Percentiles rank a stretch among this genome's conserved stretches.
These are phyloP conservation scores for Epizoanthus illoricatus DNA, from an alignment of 92 coral and sea anemone genomes.

Conservation along the genomic window DNA sequence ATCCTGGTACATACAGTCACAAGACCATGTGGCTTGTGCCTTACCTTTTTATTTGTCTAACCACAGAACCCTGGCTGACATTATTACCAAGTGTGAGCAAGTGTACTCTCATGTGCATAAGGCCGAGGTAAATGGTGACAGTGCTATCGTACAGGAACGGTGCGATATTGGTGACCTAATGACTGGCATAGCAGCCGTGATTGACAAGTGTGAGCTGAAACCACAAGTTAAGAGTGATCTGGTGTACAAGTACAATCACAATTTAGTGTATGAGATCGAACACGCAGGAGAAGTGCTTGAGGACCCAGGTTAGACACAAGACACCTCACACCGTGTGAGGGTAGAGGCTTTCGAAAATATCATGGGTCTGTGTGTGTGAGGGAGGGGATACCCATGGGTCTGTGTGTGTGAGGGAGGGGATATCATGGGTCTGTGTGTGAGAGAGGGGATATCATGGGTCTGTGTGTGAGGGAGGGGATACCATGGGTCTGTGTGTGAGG, in stretches of 20 bases:
- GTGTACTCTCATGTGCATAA: slow-evolving; percentile 57
- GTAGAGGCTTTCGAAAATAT: too few species aligned
- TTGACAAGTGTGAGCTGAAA: slow-evolving; percentile 60
- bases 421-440: too few species aligned
- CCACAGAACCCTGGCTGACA: slow-evolving; percentile 61
- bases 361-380: too few species aligned
- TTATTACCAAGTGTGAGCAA: slow-evolving; percentile 63
- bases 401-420: too few species aligned
- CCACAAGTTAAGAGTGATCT: slow-evolving; percentile 63
- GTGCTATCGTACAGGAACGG: slow-evolving; percentile 69
- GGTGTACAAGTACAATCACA: slow-evolving; percentile 57
- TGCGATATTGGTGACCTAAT: slow-evolving; percentile 52
- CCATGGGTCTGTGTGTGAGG: too few species aligned
- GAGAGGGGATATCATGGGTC: too few species aligned
- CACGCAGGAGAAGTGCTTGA: slow-evolving; percentile 52
- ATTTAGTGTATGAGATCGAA: slow-evolving; percentile 58
- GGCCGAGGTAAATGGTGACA: slow-evolving; percentile 60
- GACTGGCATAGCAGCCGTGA: slow-evolving; percentile 51
- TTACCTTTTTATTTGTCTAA: not conserved
- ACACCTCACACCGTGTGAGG: too few species aligned
- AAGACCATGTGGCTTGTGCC: not conserved
- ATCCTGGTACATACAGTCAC: not conserved
- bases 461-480: too few species aligned
- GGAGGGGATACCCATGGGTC: too few species aligned
- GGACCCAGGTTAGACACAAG: slow-evolving; percentile 36